A percentile compares a stretch with the other conserved stretches of the same genome.
Evolutionary conservation across 2,113 vertebrate species (phyloP).

Genomic region (Calonectris borealis): DNA sequence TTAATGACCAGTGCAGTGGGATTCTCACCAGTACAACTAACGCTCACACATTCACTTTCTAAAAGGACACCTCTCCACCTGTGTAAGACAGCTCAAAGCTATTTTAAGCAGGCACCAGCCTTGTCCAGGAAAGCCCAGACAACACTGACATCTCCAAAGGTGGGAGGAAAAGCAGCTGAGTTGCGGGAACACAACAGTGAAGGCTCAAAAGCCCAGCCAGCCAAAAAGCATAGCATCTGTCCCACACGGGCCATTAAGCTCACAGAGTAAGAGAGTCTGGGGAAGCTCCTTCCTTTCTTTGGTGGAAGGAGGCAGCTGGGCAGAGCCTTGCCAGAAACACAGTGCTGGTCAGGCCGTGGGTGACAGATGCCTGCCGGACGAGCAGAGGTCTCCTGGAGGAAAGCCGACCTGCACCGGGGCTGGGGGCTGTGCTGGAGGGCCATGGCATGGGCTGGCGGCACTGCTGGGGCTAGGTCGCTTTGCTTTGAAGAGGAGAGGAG

Average conservation of each 20-base stretch:
- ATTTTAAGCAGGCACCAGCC: background rate
- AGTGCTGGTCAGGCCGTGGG: background rate
- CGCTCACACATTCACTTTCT: accelerated
- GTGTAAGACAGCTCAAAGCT: background rate
- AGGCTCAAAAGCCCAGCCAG: background rate
- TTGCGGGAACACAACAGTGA: background rate
- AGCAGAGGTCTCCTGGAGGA: background rate
- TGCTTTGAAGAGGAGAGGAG: background rate
- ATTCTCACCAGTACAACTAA: background rate
- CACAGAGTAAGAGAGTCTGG: background rate
- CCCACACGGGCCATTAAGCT: background rate
- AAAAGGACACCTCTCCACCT: background rate
- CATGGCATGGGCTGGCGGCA: accelerated
- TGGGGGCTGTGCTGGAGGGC: background rate
- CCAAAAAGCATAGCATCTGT: background rate
- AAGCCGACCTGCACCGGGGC: background rate
- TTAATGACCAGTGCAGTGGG: background rate
- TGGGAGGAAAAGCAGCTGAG: background rate
- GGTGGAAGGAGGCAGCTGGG: background rate
- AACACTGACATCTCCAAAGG: background rate
- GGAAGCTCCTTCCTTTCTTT: background rate
- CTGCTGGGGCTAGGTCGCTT: background rate
- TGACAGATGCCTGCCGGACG: background rate
- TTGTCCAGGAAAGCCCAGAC: background rate
- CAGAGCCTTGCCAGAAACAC: background rate